phyloP scores from a whole-genome alignment of 2,888 invertebrate species.

The Strigamia transsilvanica region DNA sequence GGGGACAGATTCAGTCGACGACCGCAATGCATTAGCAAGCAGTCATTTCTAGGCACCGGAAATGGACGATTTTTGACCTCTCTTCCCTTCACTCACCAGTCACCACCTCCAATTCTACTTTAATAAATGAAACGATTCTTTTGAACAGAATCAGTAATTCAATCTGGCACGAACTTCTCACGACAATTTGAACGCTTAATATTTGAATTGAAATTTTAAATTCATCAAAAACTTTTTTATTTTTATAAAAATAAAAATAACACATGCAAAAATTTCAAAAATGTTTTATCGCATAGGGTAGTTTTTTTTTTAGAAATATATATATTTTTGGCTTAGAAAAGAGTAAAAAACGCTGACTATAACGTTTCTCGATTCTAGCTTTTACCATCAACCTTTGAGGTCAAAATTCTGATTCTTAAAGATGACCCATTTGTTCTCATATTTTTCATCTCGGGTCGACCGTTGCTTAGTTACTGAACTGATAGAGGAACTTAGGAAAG shows the following conservation, averaged over 20 bases:
- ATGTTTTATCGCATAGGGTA: not conserved
- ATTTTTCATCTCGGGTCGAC: conserved; percentile 36
- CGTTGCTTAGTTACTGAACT: conserved; percentile 39
- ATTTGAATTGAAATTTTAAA: no score
- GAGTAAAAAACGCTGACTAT: not conserved
- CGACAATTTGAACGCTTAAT: no score
- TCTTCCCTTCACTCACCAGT: conserved; percentile 33
- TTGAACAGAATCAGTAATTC: not conserved
- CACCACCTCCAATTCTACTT: not conserved
- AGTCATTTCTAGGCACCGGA: conserved; percentile 45
- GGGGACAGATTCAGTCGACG: conserved; percentile 49
- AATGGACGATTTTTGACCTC: conserved; percentile 49
- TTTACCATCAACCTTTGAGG: conserved; percentile 34
- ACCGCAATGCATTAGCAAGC: conserved; percentile 49
- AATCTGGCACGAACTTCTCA: no score
- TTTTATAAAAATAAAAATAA: not conserved
- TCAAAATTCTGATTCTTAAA: conserved; percentile 48
- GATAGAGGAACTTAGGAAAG: not conserved
- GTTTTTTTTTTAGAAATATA: not conserved
- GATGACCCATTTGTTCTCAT: conserved; percentile 46
- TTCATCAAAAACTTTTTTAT: no score
- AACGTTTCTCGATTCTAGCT: conserved; percentile 7
- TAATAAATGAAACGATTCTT: not conserved
- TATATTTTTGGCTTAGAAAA: not conserved
- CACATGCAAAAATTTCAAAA: not conserved